Percentiles rank a stretch among this genome's conserved stretches.
Evolutionary conservation across 2,888 invertebrate species (phyloP).

Genomic region (Drosophila niveifrons): DNA sequence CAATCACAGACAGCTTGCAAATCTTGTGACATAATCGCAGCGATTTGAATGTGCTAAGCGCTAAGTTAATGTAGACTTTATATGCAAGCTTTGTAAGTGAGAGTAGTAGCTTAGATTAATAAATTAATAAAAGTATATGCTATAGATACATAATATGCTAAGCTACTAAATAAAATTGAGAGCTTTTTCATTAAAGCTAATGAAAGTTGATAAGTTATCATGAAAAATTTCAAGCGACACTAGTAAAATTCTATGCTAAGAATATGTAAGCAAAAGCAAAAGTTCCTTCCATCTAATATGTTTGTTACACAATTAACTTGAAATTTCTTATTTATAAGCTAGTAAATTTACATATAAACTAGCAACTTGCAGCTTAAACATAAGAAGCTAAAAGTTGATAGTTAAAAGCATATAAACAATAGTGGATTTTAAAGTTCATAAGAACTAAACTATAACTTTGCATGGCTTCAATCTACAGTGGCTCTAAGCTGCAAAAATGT

Average conservation of each 20-base stretch:
- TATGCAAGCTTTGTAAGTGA: background rate
- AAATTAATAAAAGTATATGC: background rate
- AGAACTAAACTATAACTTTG: background rate
- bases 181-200: no score
- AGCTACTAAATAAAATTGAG: no score
- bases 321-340: background rate
- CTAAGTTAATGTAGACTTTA: background rate
- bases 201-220: no score
- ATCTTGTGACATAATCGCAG: background rate
- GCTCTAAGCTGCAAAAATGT: background rate
- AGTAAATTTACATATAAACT: background rate
- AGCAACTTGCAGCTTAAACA: background rate
- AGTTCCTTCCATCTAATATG: background rate
- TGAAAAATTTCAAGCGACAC: no score
- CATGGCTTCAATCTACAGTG: background rate
- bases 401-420: background rate
- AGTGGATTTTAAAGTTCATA: background rate
- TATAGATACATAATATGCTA: background rate
- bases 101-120: background rate
- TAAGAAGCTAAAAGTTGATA: background rate
- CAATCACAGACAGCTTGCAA: constrained; percentile 1
- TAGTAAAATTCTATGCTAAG: no score
- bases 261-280: no score
- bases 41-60: background rate
- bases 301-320: no score